phyloP scores from a whole-genome alignment of 2,888 invertebrate genomes.

The Drosophila melanosoma region DNA sequence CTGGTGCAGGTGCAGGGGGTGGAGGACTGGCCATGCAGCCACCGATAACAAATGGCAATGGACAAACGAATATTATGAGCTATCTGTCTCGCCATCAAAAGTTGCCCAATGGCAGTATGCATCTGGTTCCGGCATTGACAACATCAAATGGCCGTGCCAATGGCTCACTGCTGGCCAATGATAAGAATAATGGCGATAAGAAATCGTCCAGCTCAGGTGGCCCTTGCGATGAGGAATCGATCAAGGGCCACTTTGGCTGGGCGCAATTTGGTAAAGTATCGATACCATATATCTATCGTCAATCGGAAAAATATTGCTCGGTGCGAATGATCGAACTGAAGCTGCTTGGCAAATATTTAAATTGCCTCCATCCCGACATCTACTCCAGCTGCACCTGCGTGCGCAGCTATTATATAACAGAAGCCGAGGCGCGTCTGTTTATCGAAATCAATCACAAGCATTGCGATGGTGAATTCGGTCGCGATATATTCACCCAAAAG shows the following conservation, averaged over 20 bases:
- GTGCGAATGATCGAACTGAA: constrained; percentile 97
- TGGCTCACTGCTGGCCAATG: constrained; percentile 60
- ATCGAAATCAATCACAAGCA: constrained; percentile 97
- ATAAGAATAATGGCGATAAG: constrained; percentile 69
- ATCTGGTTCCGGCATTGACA: constrained; percentile 60
- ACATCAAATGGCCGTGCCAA: constrained; percentile 63
- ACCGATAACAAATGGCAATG: constrained; percentile 76
- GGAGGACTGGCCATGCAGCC: constrained; percentile 60
- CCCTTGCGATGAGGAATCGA: constrained; percentile 89
- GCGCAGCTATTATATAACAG: constrained; percentile 96
- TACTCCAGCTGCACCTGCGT: constrained; percentile 96
- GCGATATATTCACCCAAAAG: constrained; percentile 93
- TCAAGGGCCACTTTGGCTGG: constrained; percentile 95
- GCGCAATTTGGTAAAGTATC: constrained; percentile 93
- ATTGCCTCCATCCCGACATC: constrained; percentile 94
- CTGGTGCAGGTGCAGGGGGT: constrained; percentile 15
- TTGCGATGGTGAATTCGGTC: constrained; percentile 95
- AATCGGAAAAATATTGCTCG: constrained; percentile 94
- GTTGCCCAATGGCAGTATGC: constrained; percentile 77
- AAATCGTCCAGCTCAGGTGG: constrained; percentile 48
- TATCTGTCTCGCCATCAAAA: constrained; percentile 86
- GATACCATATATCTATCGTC: constrained; percentile 95
- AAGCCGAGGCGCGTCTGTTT: constrained; percentile 94
- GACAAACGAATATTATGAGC: constrained; percentile 87
- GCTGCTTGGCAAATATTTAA: constrained; percentile 94